phyloP scores from a whole-genome alignment of 2,113 vertebrate species.

The Phodopus roborovskii region DNA sequence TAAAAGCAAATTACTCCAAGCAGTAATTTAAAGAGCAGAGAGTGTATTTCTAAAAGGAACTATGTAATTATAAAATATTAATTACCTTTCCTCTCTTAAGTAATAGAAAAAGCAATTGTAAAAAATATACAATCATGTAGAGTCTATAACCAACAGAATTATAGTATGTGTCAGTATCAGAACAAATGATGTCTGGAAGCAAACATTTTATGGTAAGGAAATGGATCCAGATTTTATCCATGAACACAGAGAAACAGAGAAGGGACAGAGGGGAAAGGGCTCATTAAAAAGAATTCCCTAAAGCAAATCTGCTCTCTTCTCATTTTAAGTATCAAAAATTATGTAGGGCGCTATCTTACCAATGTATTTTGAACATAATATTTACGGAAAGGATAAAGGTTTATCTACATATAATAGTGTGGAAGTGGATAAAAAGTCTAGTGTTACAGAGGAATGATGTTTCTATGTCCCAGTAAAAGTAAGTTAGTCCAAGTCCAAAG shows the following conservation, averaged over 20 bases:
- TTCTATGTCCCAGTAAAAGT: not conserved
- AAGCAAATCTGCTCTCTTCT: not conserved
- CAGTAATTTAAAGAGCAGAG: not conserved
- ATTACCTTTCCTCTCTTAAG: not conserved
- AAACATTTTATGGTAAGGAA: not conserved
- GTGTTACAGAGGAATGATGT: not conserved
- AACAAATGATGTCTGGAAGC: not conserved
- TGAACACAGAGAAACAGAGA: not conserved
- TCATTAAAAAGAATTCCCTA: not conserved
- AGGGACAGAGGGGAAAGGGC: not conserved
- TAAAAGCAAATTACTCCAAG: not conserved
- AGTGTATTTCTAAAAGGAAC: not conserved
- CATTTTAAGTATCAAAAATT: too few species aligned
- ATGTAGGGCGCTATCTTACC: not conserved
- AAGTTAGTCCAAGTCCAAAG: not conserved
- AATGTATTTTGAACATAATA: not conserved
- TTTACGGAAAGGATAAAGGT: not conserved
- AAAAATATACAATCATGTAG: not conserved
- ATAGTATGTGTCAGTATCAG: not conserved
- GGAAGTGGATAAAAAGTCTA: too few species aligned
- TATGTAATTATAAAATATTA: not conserved
- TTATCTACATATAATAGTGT: not conserved
- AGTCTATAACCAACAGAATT: not conserved
- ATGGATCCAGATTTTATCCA: not conserved
- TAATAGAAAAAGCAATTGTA: not conserved